Evolutionary conservation across 2,797 vertebrate genomes (phyloP).

Genomic region (Philypnodon macrostomus): DNA sequence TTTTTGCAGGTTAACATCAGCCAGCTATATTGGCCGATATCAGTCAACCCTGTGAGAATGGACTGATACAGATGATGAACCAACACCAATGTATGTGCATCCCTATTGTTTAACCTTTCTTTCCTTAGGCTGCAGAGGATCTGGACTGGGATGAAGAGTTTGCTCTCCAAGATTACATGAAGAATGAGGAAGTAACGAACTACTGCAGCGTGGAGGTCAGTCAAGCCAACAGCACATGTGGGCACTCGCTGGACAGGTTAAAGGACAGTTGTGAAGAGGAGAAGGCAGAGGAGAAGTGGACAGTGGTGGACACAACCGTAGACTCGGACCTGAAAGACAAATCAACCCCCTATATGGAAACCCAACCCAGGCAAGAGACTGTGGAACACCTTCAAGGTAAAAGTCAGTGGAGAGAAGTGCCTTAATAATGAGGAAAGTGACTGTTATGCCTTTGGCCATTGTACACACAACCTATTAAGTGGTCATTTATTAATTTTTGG

Average conservation of each 20-base stretch:
- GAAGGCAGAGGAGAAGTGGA: slow-evolving; percentile 57
- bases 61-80: too few relatives aligned
- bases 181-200: slow-evolving; percentile 44
- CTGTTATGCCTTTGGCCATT: too few relatives aligned
- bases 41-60: too few relatives aligned
- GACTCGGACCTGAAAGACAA: slow-evolving; percentile 46
- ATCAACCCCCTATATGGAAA: slow-evolving; percentile 44
- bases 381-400: slow-evolving; percentile 47
- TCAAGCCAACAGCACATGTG: background rate
- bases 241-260: slow-evolving; percentile 11
- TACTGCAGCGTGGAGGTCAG: slow-evolving; percentile 31
- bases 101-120: background rate
- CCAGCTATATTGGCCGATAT: too few relatives aligned
- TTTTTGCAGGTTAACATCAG: too few relatives aligned
- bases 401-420: too few relatives aligned
- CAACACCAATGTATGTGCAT: background rate
- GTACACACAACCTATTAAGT: too few relatives aligned
- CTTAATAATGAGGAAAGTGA: too few relatives aligned
- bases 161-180: slow-evolving; percentile 69
- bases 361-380: slow-evolving; percentile 12
- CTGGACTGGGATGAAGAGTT: slow-evolving; percentile 75
- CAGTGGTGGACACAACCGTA: slow-evolving; percentile 44
- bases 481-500: too few relatives aligned
- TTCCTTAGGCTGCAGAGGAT: slow-evolving; percentile 53
- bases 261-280: slow-evolving; percentile 29